Percentiles rank a stretch among this genome's conserved stretches.
These are phyloP conservation scores for Ovis canadensis DNA, from an alignment of 2,113 vertebrate species.

Conservation along the genomic window DNA sequence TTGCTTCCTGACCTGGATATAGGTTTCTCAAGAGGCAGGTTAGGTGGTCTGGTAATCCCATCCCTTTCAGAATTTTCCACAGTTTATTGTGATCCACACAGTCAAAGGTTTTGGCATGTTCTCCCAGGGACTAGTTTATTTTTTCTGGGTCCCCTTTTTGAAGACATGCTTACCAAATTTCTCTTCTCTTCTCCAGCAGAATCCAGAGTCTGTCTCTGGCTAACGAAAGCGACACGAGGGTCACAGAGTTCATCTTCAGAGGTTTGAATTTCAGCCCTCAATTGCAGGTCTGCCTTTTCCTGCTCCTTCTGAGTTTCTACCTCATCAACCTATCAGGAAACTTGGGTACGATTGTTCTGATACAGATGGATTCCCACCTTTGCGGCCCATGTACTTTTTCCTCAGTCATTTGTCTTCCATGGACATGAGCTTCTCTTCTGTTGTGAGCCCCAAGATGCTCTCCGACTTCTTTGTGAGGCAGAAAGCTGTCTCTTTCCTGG, in stretches of 20 bases:
- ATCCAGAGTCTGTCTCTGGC: not conserved
- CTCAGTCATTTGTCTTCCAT: slow-evolving; percentile 41
- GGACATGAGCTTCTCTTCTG: slow-evolving; percentile 34
- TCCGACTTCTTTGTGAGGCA: not conserved
- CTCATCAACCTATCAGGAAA: slow-evolving; percentile 2
- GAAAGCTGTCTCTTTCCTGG: slow-evolving; percentile 31
- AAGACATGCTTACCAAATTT: not conserved
- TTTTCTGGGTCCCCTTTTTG: not conserved
- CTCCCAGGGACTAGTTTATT: not conserved
- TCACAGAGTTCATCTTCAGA: slow-evolving; percentile 14
- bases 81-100: no score
- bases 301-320: slow-evolving; percentile 28
- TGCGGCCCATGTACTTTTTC: slow-evolving; percentile 53
- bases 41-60: no score
- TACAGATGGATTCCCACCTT: not conserved
- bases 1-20: no score
- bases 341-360: not conserved
- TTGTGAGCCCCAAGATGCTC: slow-evolving; percentile 20
- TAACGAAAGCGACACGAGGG: not conserved
- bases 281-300: not conserved
- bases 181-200: not conserved
- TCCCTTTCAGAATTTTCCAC: no score
- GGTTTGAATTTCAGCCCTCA: not conserved
- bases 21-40: no score
- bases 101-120: no score